Evolutionary conservation across 2,888 invertebrate genomes (phyloP), one percentile per base, ranked within the genome.

Genomic region (Willowsia nigromaculata): DNA sequence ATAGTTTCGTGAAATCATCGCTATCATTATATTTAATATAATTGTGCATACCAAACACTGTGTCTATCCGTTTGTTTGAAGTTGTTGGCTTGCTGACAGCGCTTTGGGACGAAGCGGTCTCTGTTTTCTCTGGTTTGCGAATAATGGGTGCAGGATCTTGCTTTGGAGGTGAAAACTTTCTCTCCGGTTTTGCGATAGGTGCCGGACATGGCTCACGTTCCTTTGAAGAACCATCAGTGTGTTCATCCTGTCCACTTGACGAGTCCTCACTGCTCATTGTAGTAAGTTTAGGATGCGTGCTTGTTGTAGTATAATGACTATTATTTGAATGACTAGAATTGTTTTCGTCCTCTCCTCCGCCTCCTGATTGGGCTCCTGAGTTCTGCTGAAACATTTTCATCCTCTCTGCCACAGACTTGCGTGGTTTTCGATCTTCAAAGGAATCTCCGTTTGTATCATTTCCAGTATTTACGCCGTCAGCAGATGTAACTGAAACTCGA

Each of bases 401-500:
- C 37, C 92, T 53, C 22, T 92, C 92, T 4, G 92, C 92, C 7
- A 92, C 92, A 7, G 91, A 89, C 88, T 91, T 86, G 27, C 90
- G 81, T 0, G 91, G 87, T 84, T 91, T 88, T 5, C 88, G 37
- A 18, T 78, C 59, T 68, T 88, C 85, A 50, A 88, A 85, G 0
- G 65, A 43, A 1, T 80, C 86, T 47, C 81, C 86, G 15, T 33
- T 82, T 1, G 59, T 71, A 37, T 88, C 78, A n/a, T 59, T 74
- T 30, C 85, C 78, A 5, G 50, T 43, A 43, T 78, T n/a, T n/a
- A n/a, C n/a, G n/a, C n/a, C n/a, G n/a, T n/a, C n/a, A n/a, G n/a
- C 81, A 2, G 90, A 95, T 50, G 95, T 94, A 89, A 97, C 96
- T 40, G 96, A 95, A 0, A 97, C 97, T 13, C 94, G 94, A 7